Conservation (phyloP, 1,140 invertebrate genomes). For the Panonychus citri region DNA sequence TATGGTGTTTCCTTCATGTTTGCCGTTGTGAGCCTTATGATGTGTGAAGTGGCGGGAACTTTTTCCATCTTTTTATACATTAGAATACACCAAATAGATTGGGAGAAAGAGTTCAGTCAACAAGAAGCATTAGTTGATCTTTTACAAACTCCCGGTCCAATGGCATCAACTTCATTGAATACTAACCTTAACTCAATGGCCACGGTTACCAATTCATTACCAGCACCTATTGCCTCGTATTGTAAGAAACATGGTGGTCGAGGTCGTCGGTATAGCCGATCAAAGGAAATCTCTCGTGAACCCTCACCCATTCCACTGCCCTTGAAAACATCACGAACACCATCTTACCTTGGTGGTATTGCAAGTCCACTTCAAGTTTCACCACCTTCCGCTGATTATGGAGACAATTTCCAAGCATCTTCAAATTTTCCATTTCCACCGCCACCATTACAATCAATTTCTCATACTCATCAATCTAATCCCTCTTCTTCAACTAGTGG, state of each 20-base stretch:
- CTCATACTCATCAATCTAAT: neutral
- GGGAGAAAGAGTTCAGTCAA: constrained; percentile 17
- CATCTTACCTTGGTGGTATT: neutral
- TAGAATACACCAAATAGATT: constrained; percentile 37
- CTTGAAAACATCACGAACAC: neutral
- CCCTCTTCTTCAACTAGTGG: constrained; percentile 15
- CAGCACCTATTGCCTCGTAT: neutral
- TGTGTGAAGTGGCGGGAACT: constrained; percentile 54
- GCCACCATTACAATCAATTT: neutral
- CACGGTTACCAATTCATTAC: neutral
- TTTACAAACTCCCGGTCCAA: neutral
- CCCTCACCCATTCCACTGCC: constrained; percentile 9
- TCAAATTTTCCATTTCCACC: constrained; percentile 3
- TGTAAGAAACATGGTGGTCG: constrained; percentile 9
- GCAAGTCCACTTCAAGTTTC: neutral
- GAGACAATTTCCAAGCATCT: neutral
- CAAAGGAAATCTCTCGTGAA: constrained; percentile 7
- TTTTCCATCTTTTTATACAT: constrained; percentile 66
- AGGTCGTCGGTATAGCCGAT: constrained; percentile 4
- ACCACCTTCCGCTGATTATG: neutral
- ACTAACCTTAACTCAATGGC: neutral
- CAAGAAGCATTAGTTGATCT: neutral
- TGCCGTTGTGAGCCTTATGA: constrained; percentile 56
- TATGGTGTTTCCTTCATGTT: constrained; percentile 66
- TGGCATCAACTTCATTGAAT: neutral